Conservation (phyloP, 92 coral and sea anemone genomes). For the Porites divaricata region DNA sequence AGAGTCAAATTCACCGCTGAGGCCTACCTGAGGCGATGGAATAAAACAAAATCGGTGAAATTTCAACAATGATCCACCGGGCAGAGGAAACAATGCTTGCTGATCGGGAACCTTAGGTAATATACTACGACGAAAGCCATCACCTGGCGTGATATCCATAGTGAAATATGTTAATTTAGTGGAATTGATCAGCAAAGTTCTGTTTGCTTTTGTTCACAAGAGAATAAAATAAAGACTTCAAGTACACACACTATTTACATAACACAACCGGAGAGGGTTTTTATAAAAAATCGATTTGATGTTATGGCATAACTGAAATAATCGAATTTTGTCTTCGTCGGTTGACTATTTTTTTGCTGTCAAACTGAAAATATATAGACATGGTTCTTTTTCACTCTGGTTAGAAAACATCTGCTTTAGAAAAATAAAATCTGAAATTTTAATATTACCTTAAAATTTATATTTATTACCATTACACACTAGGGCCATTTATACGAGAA, state of each 20-base stretch:
- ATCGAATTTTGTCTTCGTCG: too few species aligned
- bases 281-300: neutral
- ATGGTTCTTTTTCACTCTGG: too few species aligned
- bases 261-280: neutral
- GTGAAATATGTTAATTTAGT: conserved; percentile 42
- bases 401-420: too few species aligned
- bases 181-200: conserved; percentile 12
- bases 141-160: conserved; percentile 31
- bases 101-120: conserved; percentile 7
- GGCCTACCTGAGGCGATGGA: too few species aligned
- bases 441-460: too few species aligned
- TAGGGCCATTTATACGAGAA: too few species aligned
- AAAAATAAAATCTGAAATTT: too few species aligned
- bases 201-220: neutral
- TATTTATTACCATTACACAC: too few species aligned
- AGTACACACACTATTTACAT: neutral
- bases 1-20: too few species aligned
- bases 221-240: neutral
- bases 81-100: neutral
- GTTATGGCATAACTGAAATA: too few species aligned
- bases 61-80: neutral
- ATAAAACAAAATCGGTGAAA: neutral
- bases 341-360: too few species aligned
- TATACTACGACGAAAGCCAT: neutral
- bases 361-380: too few species aligned